phyloP scores from a whole-genome alignment of 2,888 invertebrate genomes.

The Eremobia ochroleuca region DNA sequence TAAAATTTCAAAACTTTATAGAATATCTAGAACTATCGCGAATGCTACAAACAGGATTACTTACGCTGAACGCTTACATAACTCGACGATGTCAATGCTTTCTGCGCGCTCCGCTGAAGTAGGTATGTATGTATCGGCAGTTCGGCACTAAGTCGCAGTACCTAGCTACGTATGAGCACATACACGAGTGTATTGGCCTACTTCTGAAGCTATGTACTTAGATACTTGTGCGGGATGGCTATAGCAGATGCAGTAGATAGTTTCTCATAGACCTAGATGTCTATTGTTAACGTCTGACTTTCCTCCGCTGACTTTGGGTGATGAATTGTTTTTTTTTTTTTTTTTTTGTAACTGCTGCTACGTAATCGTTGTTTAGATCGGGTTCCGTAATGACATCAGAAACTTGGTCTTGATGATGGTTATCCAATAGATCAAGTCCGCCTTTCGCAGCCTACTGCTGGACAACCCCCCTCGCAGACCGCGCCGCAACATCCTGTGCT shows the following conservation, averaged over 20 bases:
- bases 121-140: too few species aligned
- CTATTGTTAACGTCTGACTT: not conserved
- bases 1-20: not conserved
- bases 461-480: not conserved
- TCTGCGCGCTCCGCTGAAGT: constrained; percentile 8
- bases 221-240: not conserved
- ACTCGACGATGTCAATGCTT: constrained; percentile 17
- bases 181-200: constrained; percentile 21
- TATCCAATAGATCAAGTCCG: not conserved
- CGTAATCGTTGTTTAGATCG: not conserved
- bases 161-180: not conserved
- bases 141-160: constrained; percentile 11
- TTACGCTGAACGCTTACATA: constrained; percentile 29
- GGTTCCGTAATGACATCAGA: not conserved
- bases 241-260: not conserved
- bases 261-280: not conserved
- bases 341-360: not conserved
- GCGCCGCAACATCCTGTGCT: not conserved
- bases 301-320: not conserved
- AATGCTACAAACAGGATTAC: constrained; percentile 1
- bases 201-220: constrained; percentile 15
- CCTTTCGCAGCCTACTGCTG: not conserved
- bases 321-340: not conserved
- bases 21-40: not conserved
- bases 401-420: not conserved